Evolutionary conservation across 2,888 invertebrate species (phyloP).

Genomic region (Clanis bilineata): DNA sequence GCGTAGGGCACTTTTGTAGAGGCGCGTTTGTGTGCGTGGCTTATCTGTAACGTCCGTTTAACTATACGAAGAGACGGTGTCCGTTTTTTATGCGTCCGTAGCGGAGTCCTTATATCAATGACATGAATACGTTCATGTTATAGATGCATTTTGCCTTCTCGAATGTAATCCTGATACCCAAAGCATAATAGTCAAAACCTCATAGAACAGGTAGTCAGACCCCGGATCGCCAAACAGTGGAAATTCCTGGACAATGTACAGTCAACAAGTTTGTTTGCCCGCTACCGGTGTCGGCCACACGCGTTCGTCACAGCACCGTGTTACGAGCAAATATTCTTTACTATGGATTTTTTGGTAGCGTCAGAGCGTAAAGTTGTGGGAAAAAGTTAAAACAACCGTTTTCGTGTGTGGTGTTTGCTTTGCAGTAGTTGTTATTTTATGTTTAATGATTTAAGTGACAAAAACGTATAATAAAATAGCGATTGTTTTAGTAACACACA

Average conservation of each 20-base stretch:
- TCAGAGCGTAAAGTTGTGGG: constrained; percentile 33
- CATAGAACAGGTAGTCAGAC: constrained; percentile 49
- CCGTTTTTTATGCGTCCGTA: no score
- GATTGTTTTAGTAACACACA: no score
- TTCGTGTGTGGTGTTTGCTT: neutral
- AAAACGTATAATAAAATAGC: neutral
- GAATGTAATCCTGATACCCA: neutral
- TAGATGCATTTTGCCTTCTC: no score
- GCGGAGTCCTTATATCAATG: no score
- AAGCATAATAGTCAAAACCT: constrained; percentile 5
- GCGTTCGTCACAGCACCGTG: constrained; percentile 50
- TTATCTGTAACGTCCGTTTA: no score
- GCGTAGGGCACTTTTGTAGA: no score
- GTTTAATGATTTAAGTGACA: neutral
- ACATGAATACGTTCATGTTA: no score
- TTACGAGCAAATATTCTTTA: constrained; percentile 67
- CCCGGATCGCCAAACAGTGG: constrained; percentile 59
- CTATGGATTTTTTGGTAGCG: constrained; percentile 61
- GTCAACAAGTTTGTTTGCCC: constrained; percentile 73
- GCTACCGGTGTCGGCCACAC: constrained; percentile 81
- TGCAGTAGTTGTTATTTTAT: no score
- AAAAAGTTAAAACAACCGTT: neutral
- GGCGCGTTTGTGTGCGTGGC: no score
- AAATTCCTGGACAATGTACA: constrained; percentile 61
- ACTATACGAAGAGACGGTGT: no score